A percentile compares a stretch with the other conserved stretches of the same genome.
These are phyloP conservation scores for Nothoprocta pentlandii DNA, from an alignment of 2,113 vertebrate species.

Conservation along the genomic window DNA sequence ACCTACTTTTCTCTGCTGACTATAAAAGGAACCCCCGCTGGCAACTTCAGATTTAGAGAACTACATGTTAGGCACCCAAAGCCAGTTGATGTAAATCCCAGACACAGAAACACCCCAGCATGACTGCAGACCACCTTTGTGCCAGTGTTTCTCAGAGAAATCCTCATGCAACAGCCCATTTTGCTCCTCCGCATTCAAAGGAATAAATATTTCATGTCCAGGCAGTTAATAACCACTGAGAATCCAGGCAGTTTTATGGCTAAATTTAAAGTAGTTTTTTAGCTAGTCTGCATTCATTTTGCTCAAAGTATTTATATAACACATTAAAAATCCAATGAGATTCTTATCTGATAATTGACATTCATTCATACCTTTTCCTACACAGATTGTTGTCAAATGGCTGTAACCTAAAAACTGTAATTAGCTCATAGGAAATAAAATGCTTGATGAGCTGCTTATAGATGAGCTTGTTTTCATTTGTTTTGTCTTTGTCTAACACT, in stretches of 20 bases:
- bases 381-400: neutral
- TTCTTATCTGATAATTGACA: neutral
- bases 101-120: accelerated
- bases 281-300: neutral
- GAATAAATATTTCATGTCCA: neutral
- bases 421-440: constrained; percentile 28
- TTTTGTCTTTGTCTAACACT: constrained; percentile 22
- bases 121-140: neutral
- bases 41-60: neutral
- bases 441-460: neutral
- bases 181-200: too few relatives aligned
- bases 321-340: neutral
- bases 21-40: neutral
- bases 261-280: neutral
- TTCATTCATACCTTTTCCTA: neutral
- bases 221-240: neutral
- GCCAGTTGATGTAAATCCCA: neutral
- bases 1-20: neutral
- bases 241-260: neutral
- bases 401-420: neutral
- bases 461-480: neutral
- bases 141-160: neutral
- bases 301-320: neutral
- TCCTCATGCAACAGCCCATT: neutral
- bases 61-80: neutral